Evolutionary conservation across 2,113 vertebrate species (phyloP).

Genomic region (Brachirus orientalis): DNA sequence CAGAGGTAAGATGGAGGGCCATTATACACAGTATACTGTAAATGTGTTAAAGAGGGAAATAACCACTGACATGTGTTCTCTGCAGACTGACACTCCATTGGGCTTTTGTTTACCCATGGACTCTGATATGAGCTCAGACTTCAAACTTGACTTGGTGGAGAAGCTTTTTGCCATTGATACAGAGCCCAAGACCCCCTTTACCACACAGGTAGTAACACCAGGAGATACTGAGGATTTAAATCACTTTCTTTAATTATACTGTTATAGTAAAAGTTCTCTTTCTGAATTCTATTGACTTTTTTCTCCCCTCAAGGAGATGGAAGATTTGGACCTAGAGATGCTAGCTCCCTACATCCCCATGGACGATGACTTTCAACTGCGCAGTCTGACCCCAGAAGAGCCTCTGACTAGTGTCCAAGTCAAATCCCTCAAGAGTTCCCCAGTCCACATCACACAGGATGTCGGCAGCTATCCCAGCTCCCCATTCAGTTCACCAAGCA

Average conservation of each 20-base stretch:
- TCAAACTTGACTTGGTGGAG: constrained; percentile 96
- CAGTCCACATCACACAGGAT: constrained; percentile 73
- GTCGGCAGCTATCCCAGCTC: constrained; percentile 77
- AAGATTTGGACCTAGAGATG: constrained; percentile 95
- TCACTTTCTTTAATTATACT: not conserved
- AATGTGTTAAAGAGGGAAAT: not conserved
- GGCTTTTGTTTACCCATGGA: constrained; percentile 93
- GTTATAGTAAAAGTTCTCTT: not conserved
- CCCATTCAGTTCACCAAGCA: constrained; percentile 75
- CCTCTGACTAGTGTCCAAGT: constrained; percentile 75
- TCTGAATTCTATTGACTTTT: not conserved
- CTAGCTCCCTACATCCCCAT: constrained; percentile 97
- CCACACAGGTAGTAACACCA: constrained; percentile 84
- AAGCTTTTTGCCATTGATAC: constrained; percentile 97
- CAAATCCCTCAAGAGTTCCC: constrained; percentile 76
- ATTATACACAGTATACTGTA: not conserved
- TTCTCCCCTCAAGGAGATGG: constrained; percentile 65
- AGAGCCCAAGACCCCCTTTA: constrained; percentile 91
- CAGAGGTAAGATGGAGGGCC: constrained; percentile 80
- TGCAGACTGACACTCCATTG: constrained; percentile 85
- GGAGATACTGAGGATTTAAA: not conserved
- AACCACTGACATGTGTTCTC: constrained; percentile 37
- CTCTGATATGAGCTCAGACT: constrained; percentile 90
- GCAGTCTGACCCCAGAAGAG: constrained; percentile 85
- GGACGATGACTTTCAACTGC: constrained; percentile 98